Percentiles rank a stretch among this genome's conserved stretches.
These are phyloP conservation scores for Saturnia japonica DNA, from an alignment of 2,888 invertebrate species.

Conservation along the genomic window DNA sequence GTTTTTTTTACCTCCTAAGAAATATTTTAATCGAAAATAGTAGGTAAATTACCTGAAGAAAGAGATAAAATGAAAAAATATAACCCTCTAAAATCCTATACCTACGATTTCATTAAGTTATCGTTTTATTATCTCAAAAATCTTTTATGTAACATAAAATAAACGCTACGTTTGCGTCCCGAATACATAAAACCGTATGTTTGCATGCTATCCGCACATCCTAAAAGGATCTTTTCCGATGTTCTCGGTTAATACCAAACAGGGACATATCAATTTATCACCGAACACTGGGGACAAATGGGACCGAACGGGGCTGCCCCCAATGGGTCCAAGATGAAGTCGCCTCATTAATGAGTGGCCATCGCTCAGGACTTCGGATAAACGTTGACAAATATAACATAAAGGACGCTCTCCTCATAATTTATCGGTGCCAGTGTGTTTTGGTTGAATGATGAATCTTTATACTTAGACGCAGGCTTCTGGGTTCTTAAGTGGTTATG, in stretches of 20 bases:
- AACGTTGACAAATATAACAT: conserved; percentile 71
- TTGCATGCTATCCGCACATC: conserved; percentile 20
- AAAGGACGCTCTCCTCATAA: conserved; percentile 63
- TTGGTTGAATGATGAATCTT: conserved; percentile 5
- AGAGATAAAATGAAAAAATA: not conserved
- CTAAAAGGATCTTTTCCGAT: conserved; percentile 37
- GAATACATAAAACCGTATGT: conserved; percentile 26
- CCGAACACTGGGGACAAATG: conserved; percentile 63
- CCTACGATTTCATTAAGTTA: not conserved
- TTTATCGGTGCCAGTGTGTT: conserved; percentile 45
- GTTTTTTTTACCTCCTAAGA: too few species aligned
- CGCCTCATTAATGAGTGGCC: conserved; percentile 62
- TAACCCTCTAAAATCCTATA: not conserved
- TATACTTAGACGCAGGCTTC: conserved; percentile 9
- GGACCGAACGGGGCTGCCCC: conserved; percentile 61
- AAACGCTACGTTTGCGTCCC: conserved; percentile 17
- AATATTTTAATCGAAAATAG: too few species aligned
- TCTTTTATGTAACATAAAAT: not conserved
- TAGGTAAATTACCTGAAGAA: not conserved
- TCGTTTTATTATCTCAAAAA: not conserved
- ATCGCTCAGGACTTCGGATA: conserved; percentile 65
- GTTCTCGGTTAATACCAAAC: conserved; percentile 50
- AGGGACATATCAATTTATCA: conserved; percentile 65
- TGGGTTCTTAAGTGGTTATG: conserved; percentile 5
- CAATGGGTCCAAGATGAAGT: conserved; percentile 64